Percentiles rank a stretch among this genome's conserved stretches.
phyloP scores from a whole-genome alignment of 2,888 invertebrate species.

The Oithona nana region DNA sequence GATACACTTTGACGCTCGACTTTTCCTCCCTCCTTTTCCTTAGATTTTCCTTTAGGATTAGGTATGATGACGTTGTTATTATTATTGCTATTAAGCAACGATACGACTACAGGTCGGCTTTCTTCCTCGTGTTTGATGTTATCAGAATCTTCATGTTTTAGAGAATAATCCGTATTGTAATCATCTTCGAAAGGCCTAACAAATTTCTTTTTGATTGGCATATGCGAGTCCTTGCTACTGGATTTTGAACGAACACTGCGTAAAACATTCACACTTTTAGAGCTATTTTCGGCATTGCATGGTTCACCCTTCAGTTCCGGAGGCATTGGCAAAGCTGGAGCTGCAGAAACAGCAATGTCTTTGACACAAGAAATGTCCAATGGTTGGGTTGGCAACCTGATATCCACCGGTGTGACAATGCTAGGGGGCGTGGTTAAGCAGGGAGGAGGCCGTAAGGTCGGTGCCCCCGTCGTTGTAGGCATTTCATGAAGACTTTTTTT shows the following conservation, averaged over 20 bases:
- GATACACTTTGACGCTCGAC: too few species aligned
- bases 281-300: too few species aligned
- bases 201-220: neutral
- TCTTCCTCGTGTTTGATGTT: neutral
- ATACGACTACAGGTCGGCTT: neutral
- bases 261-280: too few species aligned
- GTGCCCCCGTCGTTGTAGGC: neutral
- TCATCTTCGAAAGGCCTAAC: slow-evolving; percentile 12
- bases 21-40: too few species aligned
- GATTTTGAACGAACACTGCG: neutral
- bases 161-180: neutral
- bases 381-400: neutral
- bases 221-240: neutral
- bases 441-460: neutral
- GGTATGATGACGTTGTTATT: neutral
- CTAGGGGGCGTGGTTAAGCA: neutral
- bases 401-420: neutral
- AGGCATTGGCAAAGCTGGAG: too few species aligned
- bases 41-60: too few species aligned
- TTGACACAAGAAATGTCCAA: neutral
- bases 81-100: neutral
- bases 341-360: too few species aligned
- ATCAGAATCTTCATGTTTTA: neutral
- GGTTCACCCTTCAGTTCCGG: too few species aligned
- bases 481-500: neutral